Percentiles rank a stretch among this genome's conserved stretches.
phyloP scores from a whole-genome alignment of 2,797 vertebrate species.

The Sebastes jordani region DNA sequence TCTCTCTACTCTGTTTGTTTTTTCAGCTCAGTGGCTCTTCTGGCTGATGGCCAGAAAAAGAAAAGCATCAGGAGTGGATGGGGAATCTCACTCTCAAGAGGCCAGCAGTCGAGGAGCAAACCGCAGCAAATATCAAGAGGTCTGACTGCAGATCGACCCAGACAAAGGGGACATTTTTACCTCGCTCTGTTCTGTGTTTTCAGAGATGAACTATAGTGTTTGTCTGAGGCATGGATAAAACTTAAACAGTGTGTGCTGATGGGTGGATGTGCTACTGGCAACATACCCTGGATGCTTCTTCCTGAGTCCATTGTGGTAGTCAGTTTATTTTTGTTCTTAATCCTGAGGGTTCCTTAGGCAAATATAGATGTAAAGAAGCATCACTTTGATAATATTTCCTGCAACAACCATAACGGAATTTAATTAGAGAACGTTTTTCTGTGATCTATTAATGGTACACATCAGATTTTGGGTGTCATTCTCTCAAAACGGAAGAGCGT shows the following conservation, averaged over 20 bases:
- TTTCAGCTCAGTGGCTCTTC: slow-evolving; percentile 14
- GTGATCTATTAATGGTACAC: neutral
- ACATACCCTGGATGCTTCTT: neutral
- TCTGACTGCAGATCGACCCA: slow-evolving; percentile 15
- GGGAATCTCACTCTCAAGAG: slow-evolving; percentile 6
- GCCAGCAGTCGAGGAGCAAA: neutral
- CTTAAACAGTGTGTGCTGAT: neutral
- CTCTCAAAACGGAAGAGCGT: neutral
- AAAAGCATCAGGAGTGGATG: neutral
- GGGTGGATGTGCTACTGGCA: neutral
- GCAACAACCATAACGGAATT: neutral
- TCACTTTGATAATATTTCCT: neutral
- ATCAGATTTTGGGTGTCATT: neutral
- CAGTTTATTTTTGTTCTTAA: neutral
- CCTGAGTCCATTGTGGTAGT: neutral
- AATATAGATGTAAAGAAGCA: neutral
- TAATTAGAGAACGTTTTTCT: neutral
- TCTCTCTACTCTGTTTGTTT: slow-evolving; percentile 30
- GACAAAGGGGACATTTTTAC: slow-evolving; percentile 6
- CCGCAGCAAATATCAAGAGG: slow-evolving; percentile 25
- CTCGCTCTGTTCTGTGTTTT: neutral
- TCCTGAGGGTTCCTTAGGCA: neutral
- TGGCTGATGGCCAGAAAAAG: slow-evolving; percentile 22
- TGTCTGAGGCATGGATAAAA: neutral
- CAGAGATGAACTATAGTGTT: neutral